phyloP scores from a whole-genome alignment of 1,140 invertebrate genomes.

The Cotesia chilonis region DNA sequence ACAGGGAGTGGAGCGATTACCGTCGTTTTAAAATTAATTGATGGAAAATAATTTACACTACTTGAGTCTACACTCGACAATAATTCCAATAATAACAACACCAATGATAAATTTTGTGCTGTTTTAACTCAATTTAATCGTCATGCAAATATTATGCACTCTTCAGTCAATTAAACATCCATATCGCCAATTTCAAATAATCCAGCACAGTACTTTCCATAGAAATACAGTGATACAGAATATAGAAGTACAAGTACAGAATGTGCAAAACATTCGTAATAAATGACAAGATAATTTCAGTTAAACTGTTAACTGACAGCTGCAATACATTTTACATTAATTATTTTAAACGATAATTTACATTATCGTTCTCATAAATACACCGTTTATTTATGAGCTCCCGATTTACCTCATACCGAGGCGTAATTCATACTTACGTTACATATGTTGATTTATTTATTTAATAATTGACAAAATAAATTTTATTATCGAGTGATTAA shows the following conservation, averaged over 20 bases:
- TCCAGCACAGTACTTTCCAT: too few species aligned
- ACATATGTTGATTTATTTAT: too few species aligned
- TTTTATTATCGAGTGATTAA: too few species aligned
- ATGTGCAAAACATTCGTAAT: neutral
- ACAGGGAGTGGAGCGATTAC: neutral
- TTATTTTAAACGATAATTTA: too few species aligned
- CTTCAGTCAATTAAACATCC: neutral
- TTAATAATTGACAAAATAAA: too few species aligned
- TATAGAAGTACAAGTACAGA: too few species aligned
- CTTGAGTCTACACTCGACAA: neutral
- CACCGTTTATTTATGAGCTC: too few species aligned
- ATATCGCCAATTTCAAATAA: neutral
- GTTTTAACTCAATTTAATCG: neutral
- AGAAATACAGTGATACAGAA: too few species aligned
- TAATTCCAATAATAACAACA: neutral
- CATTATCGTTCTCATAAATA: too few species aligned
- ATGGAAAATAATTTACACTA: conserved; percentile 9
- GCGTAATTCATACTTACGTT: too few species aligned
- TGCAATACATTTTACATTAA: too few species aligned
- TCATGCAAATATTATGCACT: neutral
- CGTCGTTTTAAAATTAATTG: conserved; percentile 15
- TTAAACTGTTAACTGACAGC: neutral
- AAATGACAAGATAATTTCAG: conserved; percentile 4
- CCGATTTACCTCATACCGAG: too few species aligned
- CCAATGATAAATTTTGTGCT: neutral